Evolutionary conservation across 2,888 invertebrate genomes (phyloP), one percentile per base, ranked within the genome.

Genomic region (Bombylius major): DNA sequence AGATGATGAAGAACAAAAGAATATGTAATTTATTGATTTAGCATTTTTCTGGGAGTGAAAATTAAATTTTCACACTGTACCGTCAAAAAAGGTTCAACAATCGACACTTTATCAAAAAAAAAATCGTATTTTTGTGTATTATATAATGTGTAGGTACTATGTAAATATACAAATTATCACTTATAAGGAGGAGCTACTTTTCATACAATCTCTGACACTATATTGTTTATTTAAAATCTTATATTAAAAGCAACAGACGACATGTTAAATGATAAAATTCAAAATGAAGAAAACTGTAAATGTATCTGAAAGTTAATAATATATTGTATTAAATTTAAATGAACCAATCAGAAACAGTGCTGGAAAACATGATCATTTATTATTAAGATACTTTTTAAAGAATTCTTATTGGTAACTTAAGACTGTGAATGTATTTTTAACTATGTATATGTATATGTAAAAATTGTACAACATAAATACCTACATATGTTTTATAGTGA

Each of bases 31-130:
- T 23, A 23, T 23, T 23, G 23, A 23, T 23, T 23, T 23, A 23
- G 23, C 23, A 23, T 23, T 23, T 47, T 56, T 44, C 44, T 45
- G 34, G 51, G 52, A 59, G 59, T 57, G 55, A 59, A 57, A 59
- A 59, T 57, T 47, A 56, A 56, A 59, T 57, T 57, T 57, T 59
- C 57, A 59, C 59, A 56, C 59, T 57, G 54, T 57, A 51, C 53
- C 53, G 59, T 57, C 54, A 59, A 59, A 57, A 59, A 56, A 44
- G 14, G 46, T 51, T 44, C 46, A 23, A 55, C 11, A 11, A 42
- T 42, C 39, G 11, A 42, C 39, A 42, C 9, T 42, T 36, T 36
- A 7, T 2, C 1, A 42, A 42, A 11, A 5, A 42, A 42, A 42
- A 42, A 3, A 11, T 23, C 23, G 23, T 23, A 23, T 23, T 23